These are phyloP conservation scores for Acromyrmex charruanus DNA, from an alignment of 1,140 invertebrate genomes.

Conservation along the genomic window DNA sequence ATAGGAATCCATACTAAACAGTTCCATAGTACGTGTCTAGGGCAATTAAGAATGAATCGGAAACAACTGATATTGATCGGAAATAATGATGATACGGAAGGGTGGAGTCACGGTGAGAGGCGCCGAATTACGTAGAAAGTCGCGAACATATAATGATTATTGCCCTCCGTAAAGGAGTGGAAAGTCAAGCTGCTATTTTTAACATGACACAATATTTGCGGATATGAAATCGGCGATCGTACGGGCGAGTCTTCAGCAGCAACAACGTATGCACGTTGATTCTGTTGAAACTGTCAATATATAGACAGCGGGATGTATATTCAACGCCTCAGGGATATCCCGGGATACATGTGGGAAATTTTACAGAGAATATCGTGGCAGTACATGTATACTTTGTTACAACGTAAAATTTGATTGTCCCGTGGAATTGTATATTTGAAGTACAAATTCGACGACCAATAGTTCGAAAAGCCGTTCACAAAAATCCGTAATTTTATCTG, in stretches of 20 bases:
- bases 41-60: neutral
- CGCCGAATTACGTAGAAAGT: constrained; percentile 68
- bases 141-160: constrained; percentile 41
- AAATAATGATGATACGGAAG: constrained; percentile 56
- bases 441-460: constrained; percentile 23
- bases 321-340: constrained; percentile 30
- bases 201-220: constrained; percentile 46
- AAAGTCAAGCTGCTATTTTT: constrained; percentile 67
- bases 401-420: constrained; percentile 31
- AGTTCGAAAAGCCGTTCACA: constrained; percentile 13
- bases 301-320: neutral
- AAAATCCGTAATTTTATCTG: constrained; percentile 10
- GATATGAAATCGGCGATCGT: constrained; percentile 39
- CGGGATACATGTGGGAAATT: constrained; percentile 33
- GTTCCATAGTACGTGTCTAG: no score
- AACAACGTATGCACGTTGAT: constrained; percentile 22
- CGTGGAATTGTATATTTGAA: constrained; percentile 41
- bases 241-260: neutral
- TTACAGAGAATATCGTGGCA: constrained; percentile 27
- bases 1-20: no score
- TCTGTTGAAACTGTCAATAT: constrained; percentile 50
- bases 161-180: constrained; percentile 68
- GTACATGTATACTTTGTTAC: constrained; percentile 10
- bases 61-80: neutral
- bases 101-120: constrained; percentile 60